Evolutionary conservation across 2,888 invertebrate species (phyloP), one percentile per base, ranked within the genome.

Genomic region (Ochropleura leucogaster): DNA sequence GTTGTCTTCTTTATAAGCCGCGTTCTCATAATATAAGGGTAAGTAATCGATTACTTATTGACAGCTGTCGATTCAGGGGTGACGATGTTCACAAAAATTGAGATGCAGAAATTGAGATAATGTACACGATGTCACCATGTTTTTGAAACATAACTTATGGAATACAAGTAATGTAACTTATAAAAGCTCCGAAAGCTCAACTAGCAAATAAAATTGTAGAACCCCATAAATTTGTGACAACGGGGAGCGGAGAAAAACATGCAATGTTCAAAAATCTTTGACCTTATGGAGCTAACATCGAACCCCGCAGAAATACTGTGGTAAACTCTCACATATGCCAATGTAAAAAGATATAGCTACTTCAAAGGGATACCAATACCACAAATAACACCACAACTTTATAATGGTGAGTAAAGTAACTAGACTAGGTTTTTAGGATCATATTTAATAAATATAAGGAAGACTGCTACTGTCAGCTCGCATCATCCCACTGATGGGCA

Each of bases 1-100:
- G 42, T 49, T 12, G 70, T 49, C 49, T n/a, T 51, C 16, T 40
- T 44, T 20, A 55, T 14, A 51, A 53, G 44, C 40, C n/a, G 9
- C 59, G 51, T 66, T 83, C 65, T 63, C 70, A 20, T 64, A 47
- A 40, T 74, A 8, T 16, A n/a, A 30, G 46, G 55, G 74, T 44
- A 64, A 80, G 74, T 57, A 49, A 80, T 80, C 80, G 46, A 84
- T 84, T 73, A 84, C 51, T 10, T 46, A 60, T 12, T 80, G 80
- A 73, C 80, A 84, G 74, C 68, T 80, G 67, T 46, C 64, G 5
- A 60, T 18, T n/a, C 59, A 73, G 64, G 80, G 74, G 80, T 84
- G 72, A 67, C n/a, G 42, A 68, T 72, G 30, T 57, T 60, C 55
- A 60, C 55, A n/a, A 30, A 64, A 64, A 63, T 81, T 53, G 20